phyloP scores from a whole-genome alignment of 2,797 vertebrate species.

The Cirrhinus mrigala region DNA sequence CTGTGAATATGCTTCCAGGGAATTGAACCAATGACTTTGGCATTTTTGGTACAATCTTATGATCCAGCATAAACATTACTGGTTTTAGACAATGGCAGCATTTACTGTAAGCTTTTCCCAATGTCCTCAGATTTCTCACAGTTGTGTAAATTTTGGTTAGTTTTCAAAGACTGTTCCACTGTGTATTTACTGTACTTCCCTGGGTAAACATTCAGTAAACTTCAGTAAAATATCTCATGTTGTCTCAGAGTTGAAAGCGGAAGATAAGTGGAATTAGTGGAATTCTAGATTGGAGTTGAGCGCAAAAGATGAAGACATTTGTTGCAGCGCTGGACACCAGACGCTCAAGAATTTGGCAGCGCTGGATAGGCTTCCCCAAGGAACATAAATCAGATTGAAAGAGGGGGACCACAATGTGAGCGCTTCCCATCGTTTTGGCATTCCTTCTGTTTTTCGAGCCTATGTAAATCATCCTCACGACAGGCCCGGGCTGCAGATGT shows the following conservation, averaged over 20 bases:
- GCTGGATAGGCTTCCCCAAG: conserved; percentile 45
- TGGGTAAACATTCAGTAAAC: conserved; percentile 4
- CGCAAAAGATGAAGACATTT: conserved; percentile 46
- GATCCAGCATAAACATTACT: conserved; percentile 15
- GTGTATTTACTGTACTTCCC: not conserved
- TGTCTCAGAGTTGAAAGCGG: conserved; percentile 4
- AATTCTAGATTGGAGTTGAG: conserved; percentile 23
- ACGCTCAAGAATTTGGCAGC: conserved; percentile 52
- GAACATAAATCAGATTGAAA: conserved; percentile 59
- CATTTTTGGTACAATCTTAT: not conserved
- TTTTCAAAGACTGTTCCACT: conserved; percentile 9
- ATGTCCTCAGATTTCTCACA: not conserved
- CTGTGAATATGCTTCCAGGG: not conserved
- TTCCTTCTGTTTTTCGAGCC: conserved; percentile 55
- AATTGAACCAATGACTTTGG: not conserved
- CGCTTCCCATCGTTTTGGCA: conserved; percentile 55
- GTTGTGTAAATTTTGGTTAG: not conserved
- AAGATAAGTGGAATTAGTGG: conserved; percentile 1
- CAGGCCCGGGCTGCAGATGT: conserved; percentile 60
- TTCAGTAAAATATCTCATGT: not conserved
- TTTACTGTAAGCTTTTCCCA: not conserved
- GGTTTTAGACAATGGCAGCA: not conserved
- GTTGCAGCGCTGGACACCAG: conserved; percentile 33
- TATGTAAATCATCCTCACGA: conserved; percentile 58
- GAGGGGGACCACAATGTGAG: conserved; percentile 44